Percentiles rank a stretch among this genome's conserved stretches.
Conservation (phyloP, 2,113 vertebrate genomes). For the Triplophysa dalaica region DNA sequence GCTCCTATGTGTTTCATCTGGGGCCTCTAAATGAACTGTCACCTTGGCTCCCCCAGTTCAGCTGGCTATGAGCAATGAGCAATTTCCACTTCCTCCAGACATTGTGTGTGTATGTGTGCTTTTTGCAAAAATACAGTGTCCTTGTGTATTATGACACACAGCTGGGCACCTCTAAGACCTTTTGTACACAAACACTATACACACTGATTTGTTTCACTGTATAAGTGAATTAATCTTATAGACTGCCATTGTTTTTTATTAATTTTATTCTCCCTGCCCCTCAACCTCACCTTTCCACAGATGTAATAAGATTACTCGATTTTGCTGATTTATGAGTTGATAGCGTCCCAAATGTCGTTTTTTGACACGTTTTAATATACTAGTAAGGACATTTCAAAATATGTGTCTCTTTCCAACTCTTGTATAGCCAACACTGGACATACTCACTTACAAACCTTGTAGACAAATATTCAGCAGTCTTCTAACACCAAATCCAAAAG, state of each 20-base stretch:
- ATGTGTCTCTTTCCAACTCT: too few relatives aligned
- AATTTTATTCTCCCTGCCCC: too few relatives aligned
- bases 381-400: too few relatives aligned
- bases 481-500: slow-evolving; percentile 43
- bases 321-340: too few relatives aligned
- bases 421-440: background rate
- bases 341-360: too few relatives aligned
- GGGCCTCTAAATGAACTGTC: slow-evolving; percentile 27
- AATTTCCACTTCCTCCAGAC: slow-evolving; percentile 28
- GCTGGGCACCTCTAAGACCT: slow-evolving; percentile 62
- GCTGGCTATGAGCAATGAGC: slow-evolving; percentile 39
- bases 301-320: too few relatives aligned
- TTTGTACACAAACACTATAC: slow-evolving; percentile 39
- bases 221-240: too few relatives aligned
- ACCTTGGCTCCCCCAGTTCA: slow-evolving; percentile 15
- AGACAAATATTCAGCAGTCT: slow-evolving; percentile 20
- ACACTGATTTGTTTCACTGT: slow-evolving; percentile 7
- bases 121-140: slow-evolving; percentile 37
- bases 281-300: too few relatives aligned
- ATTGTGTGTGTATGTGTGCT: slow-evolving; percentile 46
- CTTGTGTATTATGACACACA: slow-evolving; percentile 57
- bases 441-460: background rate
- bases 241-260: too few relatives aligned
- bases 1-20: slow-evolving; percentile 29
- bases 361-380: too few relatives aligned